Evolutionary conservation across 1,140 invertebrate species (phyloP), one percentile per base, ranked within the genome.

Genomic region (Diachasma alloeum): DNA sequence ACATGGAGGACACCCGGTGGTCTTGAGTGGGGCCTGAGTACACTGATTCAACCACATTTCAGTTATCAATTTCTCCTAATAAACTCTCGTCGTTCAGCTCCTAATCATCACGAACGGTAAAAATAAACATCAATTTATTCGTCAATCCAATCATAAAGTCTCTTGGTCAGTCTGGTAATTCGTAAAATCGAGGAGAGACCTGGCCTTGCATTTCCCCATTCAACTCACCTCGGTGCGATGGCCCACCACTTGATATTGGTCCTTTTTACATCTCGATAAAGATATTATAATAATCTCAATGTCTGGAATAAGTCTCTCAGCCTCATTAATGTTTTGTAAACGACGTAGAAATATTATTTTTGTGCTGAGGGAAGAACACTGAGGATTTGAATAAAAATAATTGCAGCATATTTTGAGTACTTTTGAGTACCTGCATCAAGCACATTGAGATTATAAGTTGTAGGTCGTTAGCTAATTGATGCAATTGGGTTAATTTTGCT

Each of bases 1-100:
- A 81, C 69, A 81, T 81, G 80, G 80, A 80, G 72, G 80, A 76
- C 76, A 77, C 67, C 75, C 46, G 74, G 68, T 76, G 74, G 74
- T 79, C 53, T 74, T 76, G 67, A 48, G 19, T 66, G 31, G 10
- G 59, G 15, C 59, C 31, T 26, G 6, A 66, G 13, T 66, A 17
- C 59, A 66, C 59, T 31, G 9, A 10, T 31, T 15, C 59, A 44
- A 42, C 0, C 48, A 72, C 42, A 74, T 81, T 78, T 74, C 31
- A 66, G 31, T 24, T 75, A 76, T 72, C 24, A 72, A 77, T 77
- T 80, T 76, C 48, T 44, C 67, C 68, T 42, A 37, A 46, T 44
- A 78, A 42, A 44, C 15, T 22, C 46, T 44, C 9, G n/a, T 48
- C 24, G 46, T 67, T 69, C 44, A 17, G 66, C 71, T 26, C 39